Evolutionary conservation across 2,888 invertebrate genomes (phyloP), one percentile per base, ranked within the genome.

Genomic region (Mesoligia furuncula): DNA sequence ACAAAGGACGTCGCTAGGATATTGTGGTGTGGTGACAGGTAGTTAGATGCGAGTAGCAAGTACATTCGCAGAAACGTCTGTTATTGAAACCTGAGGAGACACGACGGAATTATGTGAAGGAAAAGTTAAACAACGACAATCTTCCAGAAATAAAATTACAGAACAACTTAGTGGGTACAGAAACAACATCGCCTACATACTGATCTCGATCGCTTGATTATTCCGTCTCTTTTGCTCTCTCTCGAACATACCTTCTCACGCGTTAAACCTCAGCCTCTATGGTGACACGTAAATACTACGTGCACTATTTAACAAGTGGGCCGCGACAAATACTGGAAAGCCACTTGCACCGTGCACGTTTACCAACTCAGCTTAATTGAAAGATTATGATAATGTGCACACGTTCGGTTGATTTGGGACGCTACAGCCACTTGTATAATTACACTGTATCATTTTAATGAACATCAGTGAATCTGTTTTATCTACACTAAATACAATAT

Each of bases 261-360:
- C 83, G 83, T 83, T 84, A 85, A 88, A 87, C 89, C 85, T 91
- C 85, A 86, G 85, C 83, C 77, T 85, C 90, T 91, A 93, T 90
- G 93, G 93, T 93, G 95, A 93, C 94, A 94, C 93, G 93, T 94
- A 93, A 93, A 93, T 93, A 92, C 91, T 91, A 89, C 91, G 93
- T 93, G 95, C 94, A 93, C 95, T 92, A 93, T 93, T 95, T 93
- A 90, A 85, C 92, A 96, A 95, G 92, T 94, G 89, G 95, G 91
- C 90, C 95, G 90, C 89, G 88, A 89, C 90, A 89, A 91, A 92
- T 90, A 91, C 88, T 90, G 87, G 90, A 92, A 92, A 92, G 90
- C 89, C 87, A 87, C 86, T 85, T 82, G 87, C 79, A 88, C 83
- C 86, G 85, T 82, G 87, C 80, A 88, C 83, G 87, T 89, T 90